These are phyloP conservation scores for Thereva nobilitata DNA, from an alignment of 2,888 invertebrate genomes.

Conservation along the genomic window DNA sequence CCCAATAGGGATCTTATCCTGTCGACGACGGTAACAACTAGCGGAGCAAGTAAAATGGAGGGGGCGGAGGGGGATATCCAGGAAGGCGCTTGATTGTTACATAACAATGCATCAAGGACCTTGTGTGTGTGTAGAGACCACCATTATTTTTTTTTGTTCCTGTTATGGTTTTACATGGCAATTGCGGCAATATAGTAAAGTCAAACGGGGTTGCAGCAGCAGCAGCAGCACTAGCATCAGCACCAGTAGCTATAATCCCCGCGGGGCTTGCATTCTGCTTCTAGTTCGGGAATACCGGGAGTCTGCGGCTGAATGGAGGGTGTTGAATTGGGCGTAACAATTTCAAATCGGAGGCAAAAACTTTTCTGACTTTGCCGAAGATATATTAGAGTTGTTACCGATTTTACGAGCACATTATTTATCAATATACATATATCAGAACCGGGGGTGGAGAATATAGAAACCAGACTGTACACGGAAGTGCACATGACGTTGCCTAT, in stretches of 20 bases:
- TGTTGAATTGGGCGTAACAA: slow-evolving; percentile 31
- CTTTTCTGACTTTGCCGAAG: slow-evolving; percentile 16
- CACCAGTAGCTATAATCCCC: no score
- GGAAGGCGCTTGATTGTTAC: not conserved
- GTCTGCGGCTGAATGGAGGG: not conserved
- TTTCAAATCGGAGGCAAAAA: slow-evolving; percentile 17
- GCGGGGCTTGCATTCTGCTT: no score
- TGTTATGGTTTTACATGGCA: slow-evolving; percentile 4
- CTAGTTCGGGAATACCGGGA: no score
- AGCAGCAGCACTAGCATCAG: not conserved
- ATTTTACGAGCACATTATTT: slow-evolving; percentile 29
- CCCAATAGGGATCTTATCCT: no score
- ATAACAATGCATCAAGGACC: slow-evolving; percentile 28
- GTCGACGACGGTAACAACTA: no score
- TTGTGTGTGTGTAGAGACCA: slow-evolving; percentile 1
- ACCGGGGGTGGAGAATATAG: not conserved
- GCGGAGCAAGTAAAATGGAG: no score
- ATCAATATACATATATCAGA: slow-evolving; percentile 27
- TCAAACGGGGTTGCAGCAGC: not conserved
- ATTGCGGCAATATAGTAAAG: not conserved
- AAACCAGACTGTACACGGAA: slow-evolving; percentile 16
- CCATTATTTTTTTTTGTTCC: slow-evolving; percentile 5
- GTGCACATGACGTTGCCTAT: slow-evolving; percentile 22
- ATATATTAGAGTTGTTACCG: slow-evolving; percentile 25
- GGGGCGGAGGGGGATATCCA: no score